Evolutionary conservation across 2,888 invertebrate species (phyloP).

Genomic region (Coelopa pilipes): DNA sequence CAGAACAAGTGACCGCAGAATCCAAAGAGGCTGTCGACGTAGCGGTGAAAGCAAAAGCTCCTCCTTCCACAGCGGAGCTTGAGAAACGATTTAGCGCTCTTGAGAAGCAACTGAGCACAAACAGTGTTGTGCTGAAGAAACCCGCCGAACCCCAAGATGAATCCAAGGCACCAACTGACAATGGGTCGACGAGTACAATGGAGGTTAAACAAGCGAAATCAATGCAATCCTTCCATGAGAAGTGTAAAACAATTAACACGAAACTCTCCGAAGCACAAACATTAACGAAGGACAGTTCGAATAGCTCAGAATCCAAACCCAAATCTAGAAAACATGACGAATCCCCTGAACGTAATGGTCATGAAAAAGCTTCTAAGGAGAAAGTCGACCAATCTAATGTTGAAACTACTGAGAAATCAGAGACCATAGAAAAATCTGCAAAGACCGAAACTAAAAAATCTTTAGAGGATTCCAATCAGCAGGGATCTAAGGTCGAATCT

Average conservation of each 20-base stretch:
- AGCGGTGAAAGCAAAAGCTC: slow-evolving; percentile 41
- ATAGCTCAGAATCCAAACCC: not conserved
- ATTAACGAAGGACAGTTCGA: not conserved
- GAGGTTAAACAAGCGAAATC: slow-evolving; percentile 30
- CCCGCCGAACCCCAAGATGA: not conserved
- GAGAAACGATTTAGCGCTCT: slow-evolving; percentile 59
- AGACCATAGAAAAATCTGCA: too few relatives aligned
- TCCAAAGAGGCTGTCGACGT: not conserved
- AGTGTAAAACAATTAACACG: slow-evolving; percentile 44
- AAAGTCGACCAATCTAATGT: not conserved
- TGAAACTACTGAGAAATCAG: not conserved
- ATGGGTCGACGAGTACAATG: not conserved
- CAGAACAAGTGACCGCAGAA: not conserved
- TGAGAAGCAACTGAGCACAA: slow-evolving; percentile 53
- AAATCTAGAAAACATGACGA: slow-evolving; percentile 24
- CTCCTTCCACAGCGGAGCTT: slow-evolving; percentile 59
- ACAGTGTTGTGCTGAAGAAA: not conserved
- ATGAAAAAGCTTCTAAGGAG: slow-evolving; percentile 11
- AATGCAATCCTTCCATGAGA: slow-evolving; percentile 44
- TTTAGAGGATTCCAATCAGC: too few relatives aligned
- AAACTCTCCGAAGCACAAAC: slow-evolving; percentile 20
- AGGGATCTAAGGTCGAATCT: too few relatives aligned
- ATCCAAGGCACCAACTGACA: not conserved
- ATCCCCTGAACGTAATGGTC: slow-evolving; percentile 1
- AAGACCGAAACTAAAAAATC: too few relatives aligned